Evolutionary conservation across 2,888 invertebrate genomes (phyloP).

Genomic region (Caenorhabditis sp.): DNA sequence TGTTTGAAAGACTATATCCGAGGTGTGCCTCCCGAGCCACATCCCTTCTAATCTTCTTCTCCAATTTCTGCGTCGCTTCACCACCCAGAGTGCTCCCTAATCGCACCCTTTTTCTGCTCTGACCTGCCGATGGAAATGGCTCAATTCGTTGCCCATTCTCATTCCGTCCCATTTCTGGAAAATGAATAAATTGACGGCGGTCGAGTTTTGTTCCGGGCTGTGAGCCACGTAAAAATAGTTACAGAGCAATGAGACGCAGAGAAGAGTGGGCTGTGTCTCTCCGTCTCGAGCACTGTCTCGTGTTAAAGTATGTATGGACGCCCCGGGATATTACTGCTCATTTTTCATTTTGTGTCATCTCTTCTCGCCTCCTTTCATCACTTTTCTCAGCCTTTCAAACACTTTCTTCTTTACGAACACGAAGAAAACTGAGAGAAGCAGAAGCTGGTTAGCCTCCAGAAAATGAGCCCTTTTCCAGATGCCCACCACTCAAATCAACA

Average conservation of each 20-base stretch:
- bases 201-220: conserved; percentile 20
- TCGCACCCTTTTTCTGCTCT: too few relatives aligned
- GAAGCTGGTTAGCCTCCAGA: too few relatives aligned
- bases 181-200: conserved; percentile 34
- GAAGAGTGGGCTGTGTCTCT: conserved; percentile 9
- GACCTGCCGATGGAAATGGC: too few relatives aligned
- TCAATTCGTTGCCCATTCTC: background rate
- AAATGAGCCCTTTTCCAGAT: conserved; percentile 73
- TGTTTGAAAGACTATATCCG: too few relatives aligned
- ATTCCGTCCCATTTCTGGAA: conserved; percentile 11
- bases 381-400: conserved; percentile 14
- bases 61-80: too few relatives aligned
- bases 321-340: conserved; percentile 44
- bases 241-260: conserved; percentile 18
- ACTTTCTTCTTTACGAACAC: too few relatives aligned
- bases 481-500: conserved; percentile 77
- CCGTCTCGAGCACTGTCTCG: conserved; percentile 7
- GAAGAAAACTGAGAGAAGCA: conserved; percentile 23
- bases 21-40: too few relatives aligned
- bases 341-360: conserved; percentile 52
- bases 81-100: too few relatives aligned
- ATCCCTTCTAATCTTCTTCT: too few relatives aligned
- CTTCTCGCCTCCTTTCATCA: conserved; percentile 22
- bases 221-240: background rate
- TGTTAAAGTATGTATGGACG: conserved; percentile 39